Conservation (phyloP, 2,113 vertebrate species). For the Istiophorus platypterus region DNA sequence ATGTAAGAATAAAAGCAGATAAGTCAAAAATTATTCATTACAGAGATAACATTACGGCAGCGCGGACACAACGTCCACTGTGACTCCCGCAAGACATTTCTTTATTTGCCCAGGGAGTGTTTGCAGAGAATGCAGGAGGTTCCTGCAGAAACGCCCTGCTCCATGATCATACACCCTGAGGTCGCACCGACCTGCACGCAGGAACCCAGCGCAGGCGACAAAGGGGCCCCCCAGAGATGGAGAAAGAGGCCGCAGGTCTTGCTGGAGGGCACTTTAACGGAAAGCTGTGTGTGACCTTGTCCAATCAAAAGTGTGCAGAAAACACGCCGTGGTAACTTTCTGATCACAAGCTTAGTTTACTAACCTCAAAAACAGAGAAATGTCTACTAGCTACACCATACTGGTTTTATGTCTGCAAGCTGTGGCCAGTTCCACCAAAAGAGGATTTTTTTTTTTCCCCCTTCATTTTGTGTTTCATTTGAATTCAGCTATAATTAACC, state of each 20-base stretch:
- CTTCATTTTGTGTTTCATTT: not conserved
- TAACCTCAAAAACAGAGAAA: not conserved
- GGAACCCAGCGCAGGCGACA: no score
- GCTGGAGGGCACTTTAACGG: not conserved
- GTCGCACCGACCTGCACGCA: not conserved
- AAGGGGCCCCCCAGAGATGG: not conserved
- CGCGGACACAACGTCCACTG: not conserved
- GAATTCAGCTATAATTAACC: not conserved
- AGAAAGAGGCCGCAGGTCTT: not conserved
- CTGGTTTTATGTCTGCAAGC: not conserved
- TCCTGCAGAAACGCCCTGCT: constrained; percentile 29
- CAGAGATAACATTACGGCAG: not conserved
- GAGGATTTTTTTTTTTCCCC: no score
- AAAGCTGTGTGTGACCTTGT: not conserved
- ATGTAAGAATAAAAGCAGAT: not conserved
- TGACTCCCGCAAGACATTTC: not conserved
- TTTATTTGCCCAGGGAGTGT: constrained; percentile 48
- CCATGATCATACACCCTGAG: not conserved
- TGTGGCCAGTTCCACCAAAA: not conserved
- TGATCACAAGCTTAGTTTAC: not conserved
- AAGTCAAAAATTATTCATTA: not conserved
- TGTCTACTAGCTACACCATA: not conserved
- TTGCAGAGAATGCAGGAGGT: constrained; percentile 50
- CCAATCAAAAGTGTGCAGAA: not conserved
- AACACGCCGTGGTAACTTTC: not conserved